Evolutionary conservation across 2,113 vertebrate species (phyloP).

Genomic region (Eolophus roseicapilla): DNA sequence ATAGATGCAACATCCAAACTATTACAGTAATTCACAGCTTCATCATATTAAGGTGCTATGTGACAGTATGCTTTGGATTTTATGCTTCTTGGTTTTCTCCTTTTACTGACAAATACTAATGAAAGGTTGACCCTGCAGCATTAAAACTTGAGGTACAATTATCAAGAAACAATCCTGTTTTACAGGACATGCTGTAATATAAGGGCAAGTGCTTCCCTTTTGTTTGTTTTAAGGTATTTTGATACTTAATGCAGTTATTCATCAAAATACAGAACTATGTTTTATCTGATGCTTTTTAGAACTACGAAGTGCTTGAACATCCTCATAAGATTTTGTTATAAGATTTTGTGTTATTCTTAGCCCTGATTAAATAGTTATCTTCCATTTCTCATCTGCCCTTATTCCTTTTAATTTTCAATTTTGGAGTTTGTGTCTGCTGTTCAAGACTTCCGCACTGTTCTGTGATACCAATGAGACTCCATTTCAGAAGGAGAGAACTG

Average conservation of each 20-base stretch:
- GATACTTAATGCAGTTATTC: not conserved
- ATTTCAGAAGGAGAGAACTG: not conserved
- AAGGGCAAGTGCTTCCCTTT: not conserved
- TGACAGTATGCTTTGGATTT: not conserved
- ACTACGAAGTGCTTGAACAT: not conserved
- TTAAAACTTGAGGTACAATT: not conserved
- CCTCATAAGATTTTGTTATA: fast-evolving
- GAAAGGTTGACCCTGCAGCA: not conserved
- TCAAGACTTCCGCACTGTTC: fast-evolving
- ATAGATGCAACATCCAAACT: not conserved
- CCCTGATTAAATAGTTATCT: not conserved
- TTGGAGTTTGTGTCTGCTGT: not conserved
- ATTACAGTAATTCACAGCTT: not conserved
- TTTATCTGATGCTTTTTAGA: not conserved
- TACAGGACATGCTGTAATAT: not conserved
- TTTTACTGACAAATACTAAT: not conserved
- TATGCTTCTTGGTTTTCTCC: not conserved
- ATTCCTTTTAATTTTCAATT: not conserved
- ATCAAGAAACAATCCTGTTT: not conserved
- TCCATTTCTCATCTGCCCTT: not conserved
- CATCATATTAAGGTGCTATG: not conserved
- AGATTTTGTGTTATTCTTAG: not conserved
- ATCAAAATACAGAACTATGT: not conserved
- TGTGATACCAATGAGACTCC: fast-evolving
- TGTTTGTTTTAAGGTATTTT: not conserved